Conservation (phyloP, 1,140 invertebrate genomes). For the Drosophila baimaii region DNA sequence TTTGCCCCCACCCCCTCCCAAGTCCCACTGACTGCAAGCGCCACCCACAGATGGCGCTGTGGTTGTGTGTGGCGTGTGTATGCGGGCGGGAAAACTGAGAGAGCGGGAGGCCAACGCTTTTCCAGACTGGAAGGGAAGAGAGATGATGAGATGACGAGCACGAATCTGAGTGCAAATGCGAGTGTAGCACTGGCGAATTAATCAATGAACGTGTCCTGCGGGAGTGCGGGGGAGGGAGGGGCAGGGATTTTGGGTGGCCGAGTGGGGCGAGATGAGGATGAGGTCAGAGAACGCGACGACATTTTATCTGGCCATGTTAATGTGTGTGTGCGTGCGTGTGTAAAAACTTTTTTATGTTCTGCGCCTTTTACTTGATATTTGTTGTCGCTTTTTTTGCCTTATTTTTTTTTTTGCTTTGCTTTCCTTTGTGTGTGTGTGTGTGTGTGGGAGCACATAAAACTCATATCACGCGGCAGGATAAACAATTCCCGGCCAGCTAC, state of each 20-base stretch:
- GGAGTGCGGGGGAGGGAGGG: no score
- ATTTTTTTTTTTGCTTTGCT: constrained; percentile 16
- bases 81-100: constrained; percentile 9
- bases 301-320: constrained; percentile 43
- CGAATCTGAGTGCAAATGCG: constrained; percentile 62
- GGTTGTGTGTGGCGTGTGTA: constrained; percentile 36
- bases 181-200: constrained; percentile 69
- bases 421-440: not conserved
- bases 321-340: constrained; percentile 39
- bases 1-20: constrained; percentile 4
- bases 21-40: constrained; percentile 6
- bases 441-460: constrained; percentile 40
- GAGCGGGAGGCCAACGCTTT: constrained; percentile 25
- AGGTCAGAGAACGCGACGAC: constrained; percentile 51
- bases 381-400: constrained; percentile 31
- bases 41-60: constrained; percentile 40
- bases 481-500: constrained; percentile 37
- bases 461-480: constrained; percentile 47
- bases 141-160: constrained; percentile 42
- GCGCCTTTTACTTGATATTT: constrained; percentile 47
- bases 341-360: constrained; percentile 54
- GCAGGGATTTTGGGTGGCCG: constrained; percentile 1
- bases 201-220: constrained; percentile 77
- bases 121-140: constrained; percentile 60
- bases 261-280: constrained; percentile 14